Percentiles rank a stretch among this genome's conserved stretches.
These are phyloP conservation scores for Drosophila ercepeae DNA, from an alignment of 1,140 invertebrate species.

Conservation along the genomic window DNA sequence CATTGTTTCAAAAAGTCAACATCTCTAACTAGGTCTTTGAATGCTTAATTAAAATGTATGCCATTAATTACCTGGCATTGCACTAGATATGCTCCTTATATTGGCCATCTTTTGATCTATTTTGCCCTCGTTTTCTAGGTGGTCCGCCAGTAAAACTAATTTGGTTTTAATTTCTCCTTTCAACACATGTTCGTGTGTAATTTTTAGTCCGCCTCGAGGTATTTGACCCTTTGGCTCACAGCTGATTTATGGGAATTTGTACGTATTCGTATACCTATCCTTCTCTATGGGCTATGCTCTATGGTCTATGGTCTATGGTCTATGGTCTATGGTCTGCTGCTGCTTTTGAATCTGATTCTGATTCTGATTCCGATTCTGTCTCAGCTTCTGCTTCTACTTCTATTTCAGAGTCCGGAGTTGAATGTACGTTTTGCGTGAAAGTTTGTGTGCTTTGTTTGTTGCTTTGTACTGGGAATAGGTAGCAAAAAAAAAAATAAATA, in stretches of 20 bases:
- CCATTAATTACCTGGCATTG: neutral
- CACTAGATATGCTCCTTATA: neutral
- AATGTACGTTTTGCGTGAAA: conserved; percentile 81
- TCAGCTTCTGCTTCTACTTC: conserved; percentile 23
- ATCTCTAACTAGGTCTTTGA: no score
- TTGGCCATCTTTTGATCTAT: conserved; percentile 11
- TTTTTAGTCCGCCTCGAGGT: conserved; percentile 77
- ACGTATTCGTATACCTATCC: conserved; percentile 62
- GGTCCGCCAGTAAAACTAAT: conserved; percentile 70
- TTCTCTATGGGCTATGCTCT: conserved; percentile 50
- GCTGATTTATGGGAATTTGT: conserved; percentile 83
- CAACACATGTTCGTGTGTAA: conserved; percentile 81
- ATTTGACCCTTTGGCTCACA: conserved; percentile 82
- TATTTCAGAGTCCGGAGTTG: conserved; percentile 56
- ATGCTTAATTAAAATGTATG: no score
- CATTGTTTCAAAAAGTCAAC: no score
- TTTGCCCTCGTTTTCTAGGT: conserved; percentile 10
- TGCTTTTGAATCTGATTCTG: conserved; percentile 44
- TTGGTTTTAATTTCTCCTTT: conserved; percentile 79
- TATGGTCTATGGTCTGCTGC: conserved; percentile 45
- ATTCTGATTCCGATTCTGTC: conserved; percentile 25
- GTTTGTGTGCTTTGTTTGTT: conserved; percentile 77
- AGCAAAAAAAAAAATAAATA: neutral
- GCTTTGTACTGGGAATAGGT: conserved; percentile 43
- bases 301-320: conserved; percentile 47